Base-by-base conservation (phyloP, 2,888 invertebrate species). In the Globia sparganii region DNA sequence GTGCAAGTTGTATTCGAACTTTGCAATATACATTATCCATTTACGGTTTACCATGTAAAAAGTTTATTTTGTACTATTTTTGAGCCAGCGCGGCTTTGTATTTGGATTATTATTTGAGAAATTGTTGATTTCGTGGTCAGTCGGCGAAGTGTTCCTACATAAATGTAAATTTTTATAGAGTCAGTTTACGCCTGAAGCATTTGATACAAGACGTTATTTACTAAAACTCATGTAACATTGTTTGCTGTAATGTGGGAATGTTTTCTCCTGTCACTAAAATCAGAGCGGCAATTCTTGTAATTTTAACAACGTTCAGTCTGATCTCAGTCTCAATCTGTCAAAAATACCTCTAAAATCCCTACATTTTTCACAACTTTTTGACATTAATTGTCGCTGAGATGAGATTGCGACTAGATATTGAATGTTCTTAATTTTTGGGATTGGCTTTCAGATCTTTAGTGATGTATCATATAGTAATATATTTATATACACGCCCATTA, bases 1-100 rank as follows among this genome's bases (percentile, higher is more conserved):
- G 80, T 77, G 79, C 78, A 82, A 86, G 82, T 87, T 82, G 74
- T 69, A 53, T 87, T 78, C 70, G 81, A 78, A 84, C 81, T 85
- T 77, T 64, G 83, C 59, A 64, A 72, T 78, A 65, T 78, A 73
- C 77, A 82, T 78, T 77, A 87, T 83, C 75, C 78, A 78, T 78
- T 86, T 86, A 78, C 66, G 62, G 73, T 78, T 81, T 75, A 64
- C 34, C 46, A 64, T 69, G 28, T 31, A 61, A 80, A 75, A 61
- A 43, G 62, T 74, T 83, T 34, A 49, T 61, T 58, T 34, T 58
- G 21, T 40, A 31, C 3, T 37, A 40, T 64, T 61, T 72, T 62
- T 28, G 40, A 18, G n/a, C 4, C 3, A n/a, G 67, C 1, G n/a
- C n/a, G n/a, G n/a, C n/a, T n/a, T 68, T 73, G 69, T 81, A 58